Base-by-base conservation (phyloP, 2,888 invertebrate species). In the Leptogaster cylindrica region DNA sequence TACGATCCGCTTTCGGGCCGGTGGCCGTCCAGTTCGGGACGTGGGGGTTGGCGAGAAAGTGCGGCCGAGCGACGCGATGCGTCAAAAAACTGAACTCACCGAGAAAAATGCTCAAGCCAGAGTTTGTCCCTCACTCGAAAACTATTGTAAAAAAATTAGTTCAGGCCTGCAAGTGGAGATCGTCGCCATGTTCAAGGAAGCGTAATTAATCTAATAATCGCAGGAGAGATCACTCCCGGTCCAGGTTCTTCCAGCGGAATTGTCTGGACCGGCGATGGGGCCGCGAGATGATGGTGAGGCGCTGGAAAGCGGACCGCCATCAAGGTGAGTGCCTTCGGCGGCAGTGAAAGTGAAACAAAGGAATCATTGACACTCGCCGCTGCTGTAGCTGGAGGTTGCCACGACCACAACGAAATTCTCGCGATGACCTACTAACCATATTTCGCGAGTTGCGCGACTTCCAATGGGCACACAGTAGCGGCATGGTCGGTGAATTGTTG, bases 311-410 rank as follows among this genome's bases (percentile, higher is more conserved):
- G 14, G 36, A 55, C 39, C 36, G 61, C 44, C 16, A 61, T 44
- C 61, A 61, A 61, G 61, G 61, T 61, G 44, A 61, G 44, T 61
- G 61, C 44, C 44, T 44, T 28, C 27, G 20, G 12, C 27, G 44
- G 14, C 27, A 61, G 61, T 61, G 61, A 61, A 61, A 61, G 61
- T 61, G 61, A 61, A 55, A 61, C 61, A 44, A 61, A 61, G 61
- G 44, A 61, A 61, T 23, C 61, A 44, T 61, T 61, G 61, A 61
- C 61, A 61, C 61, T 61, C 44, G 44, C 25, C 39, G 23, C 5
- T 18, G 23, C 31, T 12, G 33, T 18, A n/a, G n/a, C n/a, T 18
- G 36, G 16, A 12, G 27, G 27, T 41, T 25, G 23, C 4, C 6
- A 16, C 51, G 14, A 41, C 41, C 10, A 14, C 27, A 44, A 14